Conservation (phyloP, 2,797 vertebrate species). For the Lithobates pipiens region DNA sequence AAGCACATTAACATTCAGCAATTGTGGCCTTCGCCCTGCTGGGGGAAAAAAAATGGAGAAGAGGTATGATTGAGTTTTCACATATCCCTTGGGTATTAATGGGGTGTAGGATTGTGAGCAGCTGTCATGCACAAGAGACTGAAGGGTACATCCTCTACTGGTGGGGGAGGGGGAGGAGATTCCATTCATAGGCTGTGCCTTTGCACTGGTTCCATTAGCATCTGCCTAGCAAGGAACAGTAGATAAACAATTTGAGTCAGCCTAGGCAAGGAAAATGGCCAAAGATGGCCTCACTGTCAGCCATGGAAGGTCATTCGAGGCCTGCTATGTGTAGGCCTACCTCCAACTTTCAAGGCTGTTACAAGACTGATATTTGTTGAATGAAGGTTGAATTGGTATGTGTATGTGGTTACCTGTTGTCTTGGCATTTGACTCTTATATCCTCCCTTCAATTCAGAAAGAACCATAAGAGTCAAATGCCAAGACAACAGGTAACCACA, state of each 20-base stretch:
- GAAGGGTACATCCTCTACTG: constrained; percentile 1
- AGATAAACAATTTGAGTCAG: not conserved
- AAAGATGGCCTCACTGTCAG: not conserved
- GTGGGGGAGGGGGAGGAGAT: constrained; percentile 11
- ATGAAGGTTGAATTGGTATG: too few relatives aligned
- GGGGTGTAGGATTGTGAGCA: constrained; percentile 21
- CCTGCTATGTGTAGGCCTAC: not conserved
- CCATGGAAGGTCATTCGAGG: not conserved
- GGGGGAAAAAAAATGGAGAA: constrained; percentile 39
- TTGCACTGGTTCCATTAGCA: constrained; percentile 1
- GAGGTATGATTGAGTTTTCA: constrained; percentile 53
- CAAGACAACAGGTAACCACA: too few relatives aligned
- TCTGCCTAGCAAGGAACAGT: not conserved
- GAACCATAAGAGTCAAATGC: too few relatives aligned
- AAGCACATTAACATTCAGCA: constrained; percentile 61
- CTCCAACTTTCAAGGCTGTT: not conserved
- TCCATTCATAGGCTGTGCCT: not conserved
- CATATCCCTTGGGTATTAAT: constrained; percentile 51
- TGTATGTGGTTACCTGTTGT: not conserved
- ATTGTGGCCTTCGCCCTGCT: constrained; percentile 59
- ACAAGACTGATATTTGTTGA: not conserved
- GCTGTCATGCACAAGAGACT: constrained; percentile 36
- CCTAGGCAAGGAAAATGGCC: not conserved
- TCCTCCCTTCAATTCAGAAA: too few relatives aligned
- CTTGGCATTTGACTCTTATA: not conserved